Conservation (phyloP, 2,888 invertebrate genomes). For the Lepas anatifera region DNA sequence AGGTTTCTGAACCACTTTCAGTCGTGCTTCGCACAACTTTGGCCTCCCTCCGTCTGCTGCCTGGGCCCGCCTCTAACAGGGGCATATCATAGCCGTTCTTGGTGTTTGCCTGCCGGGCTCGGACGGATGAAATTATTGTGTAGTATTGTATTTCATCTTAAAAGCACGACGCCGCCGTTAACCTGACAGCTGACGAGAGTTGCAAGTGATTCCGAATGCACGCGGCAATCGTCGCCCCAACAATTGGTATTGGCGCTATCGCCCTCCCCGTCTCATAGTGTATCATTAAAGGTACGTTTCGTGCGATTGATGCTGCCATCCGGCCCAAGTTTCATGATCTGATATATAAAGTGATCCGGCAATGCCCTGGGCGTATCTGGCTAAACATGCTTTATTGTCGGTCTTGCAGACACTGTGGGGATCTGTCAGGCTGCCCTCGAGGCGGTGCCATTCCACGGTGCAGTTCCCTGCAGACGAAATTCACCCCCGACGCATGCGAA, state of each 20-base stretch:
- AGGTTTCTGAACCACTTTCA: too few species aligned
- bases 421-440: too few species aligned
- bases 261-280: too few species aligned
- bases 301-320: neutral
- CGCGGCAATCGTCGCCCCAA: neutral
- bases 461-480: too few species aligned
- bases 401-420: too few species aligned
- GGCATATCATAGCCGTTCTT: neutral
- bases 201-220: conserved; percentile 9
- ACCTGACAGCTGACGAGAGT: conserved; percentile 1
- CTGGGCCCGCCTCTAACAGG: conserved; percentile 5
- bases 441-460: too few species aligned
- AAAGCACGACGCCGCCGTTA: neutral
- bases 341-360: neutral
- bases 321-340: neutral
- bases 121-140: neutral
- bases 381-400: too few species aligned
- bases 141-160: conserved; percentile 10
- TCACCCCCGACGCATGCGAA: too few species aligned
- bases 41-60: too few species aligned
- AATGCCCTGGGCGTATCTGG: too few species aligned
- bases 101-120: neutral
- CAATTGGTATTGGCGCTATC: neutral
- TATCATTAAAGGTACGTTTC: neutral
- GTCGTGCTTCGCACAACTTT: too few species aligned